A percentile compares a stretch with the other conserved stretches of the same genome.
Conservation (phyloP, 2,888 invertebrate species). For the Augochlorella aurata region DNA sequence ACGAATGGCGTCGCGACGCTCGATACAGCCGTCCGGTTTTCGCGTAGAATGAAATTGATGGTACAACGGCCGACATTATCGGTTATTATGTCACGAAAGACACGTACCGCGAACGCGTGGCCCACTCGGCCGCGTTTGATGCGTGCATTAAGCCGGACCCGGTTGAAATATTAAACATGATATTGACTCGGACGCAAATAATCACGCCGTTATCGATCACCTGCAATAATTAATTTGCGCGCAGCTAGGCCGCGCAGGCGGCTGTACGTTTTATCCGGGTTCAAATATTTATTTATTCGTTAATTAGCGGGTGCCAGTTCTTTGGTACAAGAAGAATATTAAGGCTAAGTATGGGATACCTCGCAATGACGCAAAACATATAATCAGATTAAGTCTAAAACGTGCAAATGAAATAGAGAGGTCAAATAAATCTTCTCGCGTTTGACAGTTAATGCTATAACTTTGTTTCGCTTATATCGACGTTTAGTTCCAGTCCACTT, state of each 20-base stretch:
- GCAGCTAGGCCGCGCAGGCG: not conserved
- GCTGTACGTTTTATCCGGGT: no score
- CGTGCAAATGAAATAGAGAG: no score
- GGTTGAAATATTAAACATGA: slow-evolving; percentile 52
- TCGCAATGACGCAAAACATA: no score
- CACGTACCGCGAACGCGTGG: slow-evolving; percentile 36
- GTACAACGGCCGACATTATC: slow-evolving; percentile 48
- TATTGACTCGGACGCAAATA: slow-evolving; percentile 40
- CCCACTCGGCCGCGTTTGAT: slow-evolving; percentile 25
- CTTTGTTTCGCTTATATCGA: no score
- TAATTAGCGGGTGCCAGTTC: no score
- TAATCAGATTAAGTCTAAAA: no score
- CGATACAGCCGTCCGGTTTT: slow-evolving; percentile 42
- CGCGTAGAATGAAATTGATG: slow-evolving; percentile 54
- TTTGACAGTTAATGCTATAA: no score
- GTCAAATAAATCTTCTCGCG: no score
- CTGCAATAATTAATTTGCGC: slow-evolving; percentile 34
- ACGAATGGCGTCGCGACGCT: slow-evolving; percentile 20
- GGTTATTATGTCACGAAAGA: slow-evolving; percentile 56
- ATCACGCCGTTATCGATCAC: slow-evolving; percentile 26
- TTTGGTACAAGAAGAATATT: no score
- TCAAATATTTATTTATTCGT: no score
- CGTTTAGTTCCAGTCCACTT: no score
- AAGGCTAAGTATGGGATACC: no score
- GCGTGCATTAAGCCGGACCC: slow-evolving; percentile 26